These are phyloP conservation scores for Channa argus DNA, from an alignment of 2,113 vertebrate species.

Conservation along the genomic window DNA sequence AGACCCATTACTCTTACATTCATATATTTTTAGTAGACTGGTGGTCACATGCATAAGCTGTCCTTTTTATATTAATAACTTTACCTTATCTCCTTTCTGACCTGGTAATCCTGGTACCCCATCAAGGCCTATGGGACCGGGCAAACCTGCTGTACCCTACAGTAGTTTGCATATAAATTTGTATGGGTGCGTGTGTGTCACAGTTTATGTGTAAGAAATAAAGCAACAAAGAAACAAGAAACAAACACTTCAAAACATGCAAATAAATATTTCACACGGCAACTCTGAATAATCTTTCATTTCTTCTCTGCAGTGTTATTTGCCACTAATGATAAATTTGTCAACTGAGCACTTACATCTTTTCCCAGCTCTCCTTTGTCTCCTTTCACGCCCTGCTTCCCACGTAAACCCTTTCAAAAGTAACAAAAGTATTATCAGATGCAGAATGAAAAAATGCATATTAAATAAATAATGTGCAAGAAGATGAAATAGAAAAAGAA, in stretches of 20 bases:
- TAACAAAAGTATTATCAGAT: conserved; percentile 33
- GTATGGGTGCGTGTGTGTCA: not conserved
- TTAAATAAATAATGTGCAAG: conserved; percentile 17
- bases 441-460: conserved; percentile 11
- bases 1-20: not conserved
- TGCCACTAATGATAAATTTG: not conserved
- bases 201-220: conserved; percentile 7
- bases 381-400: conserved; percentile 87
- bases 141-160: conserved; percentile 86
- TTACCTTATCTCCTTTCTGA: conserved; percentile 86
- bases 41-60: not conserved
- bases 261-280: not conserved
- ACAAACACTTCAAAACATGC: not conserved
- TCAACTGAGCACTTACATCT: conserved; percentile 78
- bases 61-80: not conserved
- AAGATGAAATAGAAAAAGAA: not conserved
- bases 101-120: conserved; percentile 84
- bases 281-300: not conserved
- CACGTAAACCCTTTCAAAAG: conserved; percentile 86
- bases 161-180: conserved; percentile 13
- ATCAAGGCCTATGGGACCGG: conserved; percentile 86
- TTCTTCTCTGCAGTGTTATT: not conserved
- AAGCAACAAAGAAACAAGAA: not conserved
- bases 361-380: conserved; percentile 85
- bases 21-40: not conserved